Evolutionary conservation across 2,113 vertebrate species (phyloP).

Genomic region (Larimichthys crocea): DNA sequence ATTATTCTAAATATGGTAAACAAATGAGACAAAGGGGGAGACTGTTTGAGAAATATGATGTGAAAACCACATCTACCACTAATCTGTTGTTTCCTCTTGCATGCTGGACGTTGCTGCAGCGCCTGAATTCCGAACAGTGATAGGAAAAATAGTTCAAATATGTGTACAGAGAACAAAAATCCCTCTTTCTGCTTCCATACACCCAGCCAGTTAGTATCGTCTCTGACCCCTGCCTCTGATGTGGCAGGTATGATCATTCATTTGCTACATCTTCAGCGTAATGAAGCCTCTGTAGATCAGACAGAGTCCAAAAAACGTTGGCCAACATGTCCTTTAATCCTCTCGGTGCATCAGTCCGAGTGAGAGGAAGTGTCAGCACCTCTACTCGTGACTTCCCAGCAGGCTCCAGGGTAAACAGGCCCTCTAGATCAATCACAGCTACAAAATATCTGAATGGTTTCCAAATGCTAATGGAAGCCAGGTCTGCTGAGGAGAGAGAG

Average conservation of each 20-base stretch:
- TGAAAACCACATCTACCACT: neutral
- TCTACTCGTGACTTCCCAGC: constrained; percentile 21
- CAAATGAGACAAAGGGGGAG: neutral
- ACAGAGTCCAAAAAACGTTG: neutral
- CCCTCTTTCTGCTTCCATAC: neutral
- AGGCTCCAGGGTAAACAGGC: constrained; percentile 19
- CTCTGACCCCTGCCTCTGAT: neutral
- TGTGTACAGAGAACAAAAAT: neutral
- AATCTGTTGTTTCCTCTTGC: constrained; percentile 5
- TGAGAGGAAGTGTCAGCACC: constrained; percentile 41
- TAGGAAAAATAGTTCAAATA: neutral
- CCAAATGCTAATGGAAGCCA: constrained; percentile 59
- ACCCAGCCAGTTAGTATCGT: neutral
- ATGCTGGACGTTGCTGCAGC: neutral
- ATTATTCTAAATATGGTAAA: neutral
- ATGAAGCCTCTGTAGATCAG: constrained; percentile 17
- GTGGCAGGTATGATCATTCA: neutral
- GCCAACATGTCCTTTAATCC: constrained; percentile 25
- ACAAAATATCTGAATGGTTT: constrained; percentile 44
- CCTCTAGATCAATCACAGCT: constrained; percentile 45
- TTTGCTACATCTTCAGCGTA: neutral
- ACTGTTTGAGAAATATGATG: neutral
- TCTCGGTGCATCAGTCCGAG: neutral
- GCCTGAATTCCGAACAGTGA: neutral
- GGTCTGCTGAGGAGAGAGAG: constrained; percentile 11